phyloP scores from a whole-genome alignment of 2,113 vertebrate species.

The Macheiramphus alcinus region DNA sequence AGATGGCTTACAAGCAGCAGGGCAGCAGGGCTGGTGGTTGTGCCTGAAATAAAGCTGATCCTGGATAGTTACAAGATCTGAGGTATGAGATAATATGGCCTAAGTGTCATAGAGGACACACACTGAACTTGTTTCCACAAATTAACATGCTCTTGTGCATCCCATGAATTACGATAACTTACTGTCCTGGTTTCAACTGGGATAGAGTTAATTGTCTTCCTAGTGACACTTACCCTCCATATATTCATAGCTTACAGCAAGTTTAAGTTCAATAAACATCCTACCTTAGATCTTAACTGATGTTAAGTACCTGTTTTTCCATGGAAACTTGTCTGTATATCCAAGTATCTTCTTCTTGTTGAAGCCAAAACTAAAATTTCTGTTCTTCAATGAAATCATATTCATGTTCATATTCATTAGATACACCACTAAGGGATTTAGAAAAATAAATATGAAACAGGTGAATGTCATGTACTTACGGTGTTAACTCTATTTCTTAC shows the following conservation, averaged over 20 bases:
- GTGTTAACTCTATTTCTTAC: background rate
- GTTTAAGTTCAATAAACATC: background rate
- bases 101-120: background rate
- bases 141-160: background rate
- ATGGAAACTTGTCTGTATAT: background rate
- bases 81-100: background rate
- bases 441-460: background rate
- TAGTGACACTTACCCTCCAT: background rate
- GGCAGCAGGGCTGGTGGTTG: background rate
- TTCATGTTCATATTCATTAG: background rate
- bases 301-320: background rate
- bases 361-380: background rate
- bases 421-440: background rate
- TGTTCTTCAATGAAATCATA: background rate
- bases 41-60: background rate
- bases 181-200: too few relatives aligned
- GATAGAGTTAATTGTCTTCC: too few relatives aligned
- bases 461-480: background rate
- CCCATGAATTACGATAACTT: background rate
- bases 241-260: background rate
- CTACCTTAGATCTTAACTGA: background rate
- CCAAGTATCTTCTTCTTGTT: background rate
- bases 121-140: background rate
- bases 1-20: background rate
- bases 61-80: background rate